A percentile compares a stretch with the other conserved stretches of the same genome.
Evolutionary conservation across 2,113 vertebrate species (phyloP).

Genomic region (Mastomys coucha): DNA sequence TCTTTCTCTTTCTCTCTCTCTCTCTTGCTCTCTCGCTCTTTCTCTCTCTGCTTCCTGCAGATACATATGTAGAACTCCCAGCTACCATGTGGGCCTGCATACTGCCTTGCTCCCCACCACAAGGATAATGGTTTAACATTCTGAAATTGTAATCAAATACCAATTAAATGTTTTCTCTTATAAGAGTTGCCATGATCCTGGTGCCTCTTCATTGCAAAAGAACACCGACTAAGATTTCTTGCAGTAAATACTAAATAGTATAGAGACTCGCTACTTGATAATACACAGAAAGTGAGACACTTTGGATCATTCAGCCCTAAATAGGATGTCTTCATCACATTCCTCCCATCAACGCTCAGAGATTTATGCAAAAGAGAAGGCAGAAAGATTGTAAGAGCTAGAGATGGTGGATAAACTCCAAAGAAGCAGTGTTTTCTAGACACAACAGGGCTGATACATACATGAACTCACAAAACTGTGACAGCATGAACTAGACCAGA

Average conservation of each 20-base stretch:
- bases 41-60: background rate
- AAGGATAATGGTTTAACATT: background rate
- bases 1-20: background rate
- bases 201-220: background rate
- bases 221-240: background rate
- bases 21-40: background rate
- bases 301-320: background rate
- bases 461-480: background rate
- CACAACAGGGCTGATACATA: background rate
- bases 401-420: background rate
- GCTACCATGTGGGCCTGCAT: background rate
- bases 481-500: background rate
- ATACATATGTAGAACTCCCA: background rate
- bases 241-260: background rate
- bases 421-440: background rate
- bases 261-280: background rate
- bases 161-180: background rate
- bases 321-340: background rate
- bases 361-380: background rate
- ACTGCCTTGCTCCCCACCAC: background rate
- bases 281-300: background rate
- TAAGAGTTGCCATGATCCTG: background rate
- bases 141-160: background rate
- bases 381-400: background rate
- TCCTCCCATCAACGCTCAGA: background rate